phyloP scores from a whole-genome alignment of 2,888 invertebrate genomes.

The Automeris io region DNA sequence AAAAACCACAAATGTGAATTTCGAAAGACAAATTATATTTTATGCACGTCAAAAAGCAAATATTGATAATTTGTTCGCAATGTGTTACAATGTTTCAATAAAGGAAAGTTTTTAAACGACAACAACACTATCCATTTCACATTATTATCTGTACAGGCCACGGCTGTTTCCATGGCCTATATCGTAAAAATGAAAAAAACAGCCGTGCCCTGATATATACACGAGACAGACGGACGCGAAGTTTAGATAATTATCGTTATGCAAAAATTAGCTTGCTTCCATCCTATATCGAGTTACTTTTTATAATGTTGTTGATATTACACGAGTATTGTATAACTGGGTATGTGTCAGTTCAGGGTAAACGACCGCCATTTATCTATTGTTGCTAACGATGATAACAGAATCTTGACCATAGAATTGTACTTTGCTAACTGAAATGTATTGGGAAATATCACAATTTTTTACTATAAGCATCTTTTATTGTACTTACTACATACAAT shows the following conservation, averaged over 20 bases:
- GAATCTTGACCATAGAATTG: conserved; percentile 21
- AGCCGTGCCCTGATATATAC: conserved; percentile 14
- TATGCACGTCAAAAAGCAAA: no score
- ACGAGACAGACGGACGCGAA: conserved; percentile 17
- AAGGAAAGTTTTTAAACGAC: no score
- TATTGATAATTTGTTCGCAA: no score
- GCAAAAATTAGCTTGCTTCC: conserved; percentile 23
- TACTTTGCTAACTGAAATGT: not conserved
- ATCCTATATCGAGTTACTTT: conserved; percentile 30
- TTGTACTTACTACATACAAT: no score
- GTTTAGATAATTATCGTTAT: conserved; percentile 24
- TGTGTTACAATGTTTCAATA: no score
- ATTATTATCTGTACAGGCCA: conserved; percentile 25
- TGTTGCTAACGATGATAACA: conserved; percentile 30
- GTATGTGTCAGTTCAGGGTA: conserved; percentile 24
- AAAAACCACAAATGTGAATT: no score
- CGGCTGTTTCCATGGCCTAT: conserved; percentile 15
- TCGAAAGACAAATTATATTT: no score
- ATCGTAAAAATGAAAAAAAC: conserved; percentile 21
- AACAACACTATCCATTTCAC: not conserved
- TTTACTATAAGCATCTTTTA: no score
- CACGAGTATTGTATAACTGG: conserved; percentile 1
- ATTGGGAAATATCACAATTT: not conserved
- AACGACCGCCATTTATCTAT: conserved; percentile 29
- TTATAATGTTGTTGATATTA: conserved; percentile 23